A percentile compares a stretch with the other conserved stretches of the same genome.
These are phyloP conservation scores for Heterotis niloticus DNA, from an alignment of 2,113 vertebrate species.

Conservation along the genomic window DNA sequence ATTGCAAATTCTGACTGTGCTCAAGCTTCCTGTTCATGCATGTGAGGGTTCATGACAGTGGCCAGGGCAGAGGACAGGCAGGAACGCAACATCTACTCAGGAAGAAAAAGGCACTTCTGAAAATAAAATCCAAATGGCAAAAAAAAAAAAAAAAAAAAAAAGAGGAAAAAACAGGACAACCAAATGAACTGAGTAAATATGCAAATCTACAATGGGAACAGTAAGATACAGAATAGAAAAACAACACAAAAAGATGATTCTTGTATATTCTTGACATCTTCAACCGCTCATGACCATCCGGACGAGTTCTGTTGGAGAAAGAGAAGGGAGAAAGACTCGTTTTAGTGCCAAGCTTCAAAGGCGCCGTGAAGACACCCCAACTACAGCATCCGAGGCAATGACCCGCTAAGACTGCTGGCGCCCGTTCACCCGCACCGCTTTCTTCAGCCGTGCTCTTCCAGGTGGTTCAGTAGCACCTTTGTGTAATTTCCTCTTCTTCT, in stretches of 20 bases:
- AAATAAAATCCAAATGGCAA: slow-evolving; percentile 3
- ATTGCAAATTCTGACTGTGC: slow-evolving; percentile 8
- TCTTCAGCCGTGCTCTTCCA: not conserved
- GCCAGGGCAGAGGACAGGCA: not conserved
- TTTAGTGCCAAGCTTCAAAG: not conserved
- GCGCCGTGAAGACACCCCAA: not conserved
- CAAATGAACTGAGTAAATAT: not conserved
- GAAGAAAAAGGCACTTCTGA: slow-evolving; percentile 25
- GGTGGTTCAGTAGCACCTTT: too few species aligned
- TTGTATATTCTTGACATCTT: slow-evolving; percentile 34
- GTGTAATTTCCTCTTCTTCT: too few species aligned
- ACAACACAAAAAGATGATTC: not conserved
- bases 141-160: not conserved
- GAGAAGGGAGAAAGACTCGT: not conserved
- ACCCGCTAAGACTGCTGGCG: not conserved
- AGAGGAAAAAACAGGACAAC: not conserved
- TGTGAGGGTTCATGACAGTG: slow-evolving; percentile 9
- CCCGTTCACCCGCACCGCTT: not conserved
- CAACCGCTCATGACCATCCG: slow-evolving; percentile 70
- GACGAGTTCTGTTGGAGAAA: slow-evolving; percentile 59
- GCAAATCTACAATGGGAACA: slow-evolving; percentile 1
- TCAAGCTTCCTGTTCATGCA: slow-evolving; percentile 7
- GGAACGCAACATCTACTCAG: not conserved
- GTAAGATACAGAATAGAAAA: slow-evolving; percentile 17
- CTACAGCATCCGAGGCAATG: slow-evolving; percentile 1